Conservation (phyloP, 2,113 vertebrate genomes). For the Telmatochromis brachygnathus region DNA sequence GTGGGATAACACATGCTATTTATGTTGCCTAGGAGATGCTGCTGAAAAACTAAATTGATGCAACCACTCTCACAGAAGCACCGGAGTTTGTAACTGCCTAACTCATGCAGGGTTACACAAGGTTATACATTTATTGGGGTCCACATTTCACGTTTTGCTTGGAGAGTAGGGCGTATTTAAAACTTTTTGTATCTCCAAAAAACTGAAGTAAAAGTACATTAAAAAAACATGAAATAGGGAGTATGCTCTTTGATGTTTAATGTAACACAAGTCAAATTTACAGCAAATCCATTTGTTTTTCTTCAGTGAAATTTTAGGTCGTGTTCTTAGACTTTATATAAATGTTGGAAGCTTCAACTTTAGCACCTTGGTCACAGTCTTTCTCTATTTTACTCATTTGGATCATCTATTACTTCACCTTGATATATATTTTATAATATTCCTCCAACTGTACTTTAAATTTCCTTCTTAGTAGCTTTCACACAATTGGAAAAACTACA, state of each 20-base stretch:
- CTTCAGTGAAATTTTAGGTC: not conserved
- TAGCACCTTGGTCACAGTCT: not conserved
- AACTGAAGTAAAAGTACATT: not conserved
- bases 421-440: not conserved
- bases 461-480: not conserved
- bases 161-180: not conserved
- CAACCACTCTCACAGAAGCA: not conserved
- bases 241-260: not conserved
- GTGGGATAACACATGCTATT: not conserved
- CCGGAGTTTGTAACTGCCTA: not conserved
- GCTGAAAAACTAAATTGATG: not conserved
- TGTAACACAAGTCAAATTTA: not conserved
- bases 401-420: not conserved
- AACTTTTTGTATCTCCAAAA: not conserved
- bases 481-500: not conserved
- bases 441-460: not conserved
- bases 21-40: not conserved
- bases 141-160: not conserved
- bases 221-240: not conserved
- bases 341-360: not conserved
- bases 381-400: not conserved
- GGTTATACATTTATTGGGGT: not conserved
- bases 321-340: not conserved
- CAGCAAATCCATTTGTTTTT: not conserved
- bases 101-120: not conserved